phyloP scores from a whole-genome alignment of 1,140 invertebrate species.

The Steinernema khuongi region DNA sequence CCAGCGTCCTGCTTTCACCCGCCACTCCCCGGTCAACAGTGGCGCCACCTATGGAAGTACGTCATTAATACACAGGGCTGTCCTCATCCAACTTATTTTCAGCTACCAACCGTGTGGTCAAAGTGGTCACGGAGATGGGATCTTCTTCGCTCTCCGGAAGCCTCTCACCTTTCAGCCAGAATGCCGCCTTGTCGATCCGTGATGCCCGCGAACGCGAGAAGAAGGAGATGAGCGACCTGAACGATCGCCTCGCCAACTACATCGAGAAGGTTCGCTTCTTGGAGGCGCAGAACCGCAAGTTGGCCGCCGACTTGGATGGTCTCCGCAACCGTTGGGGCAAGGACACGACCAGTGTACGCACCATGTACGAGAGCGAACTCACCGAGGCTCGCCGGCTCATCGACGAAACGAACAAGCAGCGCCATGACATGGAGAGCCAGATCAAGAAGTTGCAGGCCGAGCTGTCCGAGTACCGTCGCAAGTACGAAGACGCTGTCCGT shows the following conservation, averaged over 20 bases:
- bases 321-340: constrained; percentile 62
- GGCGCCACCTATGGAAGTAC: constrained; percentile 4
- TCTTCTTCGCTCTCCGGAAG: constrained; percentile 48
- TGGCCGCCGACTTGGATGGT: constrained; percentile 61
- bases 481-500: constrained; percentile 52
- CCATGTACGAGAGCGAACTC: constrained; percentile 63
- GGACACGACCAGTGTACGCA: constrained; percentile 61
- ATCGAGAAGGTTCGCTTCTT: constrained; percentile 63
- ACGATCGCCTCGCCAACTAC: constrained; percentile 63
- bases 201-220: constrained; percentile 62
- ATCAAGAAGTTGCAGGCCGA: constrained; percentile 38
- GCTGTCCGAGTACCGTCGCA: constrained; percentile 35
- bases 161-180: constrained; percentile 43
- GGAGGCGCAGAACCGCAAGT: constrained; percentile 63
- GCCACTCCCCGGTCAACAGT: constrained; percentile 1
- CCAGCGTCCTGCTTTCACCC: constrained; percentile 45
- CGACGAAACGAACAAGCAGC: constrained; percentile 36
- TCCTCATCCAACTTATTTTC: constrained; percentile 27
- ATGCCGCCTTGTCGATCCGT: constrained; percentile 59
- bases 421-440: constrained; percentile 45
- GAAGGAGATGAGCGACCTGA: constrained; percentile 63
- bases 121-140: constrained; percentile 53
- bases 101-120: constrained; percentile 45
- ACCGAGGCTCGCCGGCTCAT: constrained; percentile 39
- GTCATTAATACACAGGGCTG: not conserved